Evolutionary conservation across 1,140 invertebrate genomes (phyloP).

Genomic region (Drosophila setifemur): DNA sequence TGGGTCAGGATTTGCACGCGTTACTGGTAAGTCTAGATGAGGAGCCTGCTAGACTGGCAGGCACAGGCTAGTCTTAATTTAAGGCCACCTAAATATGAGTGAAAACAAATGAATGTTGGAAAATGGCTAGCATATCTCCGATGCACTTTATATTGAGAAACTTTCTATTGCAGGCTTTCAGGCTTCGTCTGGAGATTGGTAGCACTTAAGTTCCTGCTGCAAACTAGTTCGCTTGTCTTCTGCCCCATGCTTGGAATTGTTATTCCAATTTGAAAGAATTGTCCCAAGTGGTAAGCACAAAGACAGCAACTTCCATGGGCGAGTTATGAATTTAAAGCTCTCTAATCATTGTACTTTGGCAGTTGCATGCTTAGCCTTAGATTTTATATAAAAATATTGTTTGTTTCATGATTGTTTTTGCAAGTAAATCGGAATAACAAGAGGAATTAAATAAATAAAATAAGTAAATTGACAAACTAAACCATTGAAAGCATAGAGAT

Average conservation of each 20-base stretch:
- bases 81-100: slow-evolving; percentile 14
- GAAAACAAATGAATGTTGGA: slow-evolving; percentile 32
- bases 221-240: slow-evolving; percentile 13
- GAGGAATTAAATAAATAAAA: neutral
- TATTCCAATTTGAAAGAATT: slow-evolving; percentile 58
- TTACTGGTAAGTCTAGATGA: slow-evolving; percentile 12
- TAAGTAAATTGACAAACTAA: too few species aligned
- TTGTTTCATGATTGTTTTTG: neutral
- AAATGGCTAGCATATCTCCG: neutral
- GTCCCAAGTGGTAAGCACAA: slow-evolving; percentile 15
- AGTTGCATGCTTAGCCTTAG: neutral
- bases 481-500: too few species aligned
- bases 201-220: slow-evolving; percentile 58
- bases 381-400: neutral
- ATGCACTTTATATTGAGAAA: neutral
- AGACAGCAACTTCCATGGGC: slow-evolving; percentile 5
- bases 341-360: neutral
- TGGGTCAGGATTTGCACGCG: slow-evolving; percentile 35
- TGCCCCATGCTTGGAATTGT: slow-evolving; percentile 34
- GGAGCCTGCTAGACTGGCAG: slow-evolving; percentile 17
- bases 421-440: neutral
- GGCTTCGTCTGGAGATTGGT: slow-evolving; percentile 18
- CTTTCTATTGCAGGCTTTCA: slow-evolving; percentile 1
- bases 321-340: slow-evolving; percentile 33
- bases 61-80: slow-evolving; percentile 1